phyloP scores from a whole-genome alignment of 1,140 invertebrate species.

The Cydia fagiglandana region DNA sequence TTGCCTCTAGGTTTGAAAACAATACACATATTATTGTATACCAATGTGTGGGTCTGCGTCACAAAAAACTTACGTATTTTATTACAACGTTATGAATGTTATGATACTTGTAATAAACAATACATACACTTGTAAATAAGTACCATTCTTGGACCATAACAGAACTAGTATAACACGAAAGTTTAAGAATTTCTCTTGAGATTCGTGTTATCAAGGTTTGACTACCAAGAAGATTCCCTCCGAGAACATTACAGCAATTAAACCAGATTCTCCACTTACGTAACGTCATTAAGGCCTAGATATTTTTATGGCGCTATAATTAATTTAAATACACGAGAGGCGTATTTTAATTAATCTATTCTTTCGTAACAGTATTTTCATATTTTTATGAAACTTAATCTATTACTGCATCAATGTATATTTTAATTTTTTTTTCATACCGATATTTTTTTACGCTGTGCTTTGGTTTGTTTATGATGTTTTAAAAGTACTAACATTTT shows the following conservation, averaged over 20 bases:
- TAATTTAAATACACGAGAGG: slow-evolving; percentile 9
- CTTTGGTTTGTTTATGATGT: no score
- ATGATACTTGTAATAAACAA: no score
- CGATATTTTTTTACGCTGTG: background rate
- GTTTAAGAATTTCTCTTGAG: background rate
- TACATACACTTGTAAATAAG: no score
- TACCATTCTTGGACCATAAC: no score
- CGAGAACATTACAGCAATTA: slow-evolving; percentile 8
- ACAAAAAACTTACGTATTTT: no score
- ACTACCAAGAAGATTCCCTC: background rate
- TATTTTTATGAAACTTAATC: slow-evolving; percentile 4
- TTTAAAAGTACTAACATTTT: no score
- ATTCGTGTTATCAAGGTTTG: background rate
- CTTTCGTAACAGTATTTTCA: slow-evolving; percentile 2
- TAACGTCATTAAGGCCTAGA: background rate
- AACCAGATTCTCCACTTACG: slow-evolving; percentile 5
- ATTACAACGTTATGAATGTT: no score
- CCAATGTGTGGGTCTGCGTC: no score
- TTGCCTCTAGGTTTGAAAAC: no score
- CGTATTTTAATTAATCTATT: slow-evolving; percentile 23
- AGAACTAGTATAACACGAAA: no score
- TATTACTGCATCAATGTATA: background rate
- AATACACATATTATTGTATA: no score
- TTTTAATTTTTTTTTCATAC: background rate
- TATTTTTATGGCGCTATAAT: slow-evolving; percentile 15